These are phyloP conservation scores for Melipona beecheii DNA, from an alignment of 2,888 invertebrate species.

Conservation along the genomic window DNA sequence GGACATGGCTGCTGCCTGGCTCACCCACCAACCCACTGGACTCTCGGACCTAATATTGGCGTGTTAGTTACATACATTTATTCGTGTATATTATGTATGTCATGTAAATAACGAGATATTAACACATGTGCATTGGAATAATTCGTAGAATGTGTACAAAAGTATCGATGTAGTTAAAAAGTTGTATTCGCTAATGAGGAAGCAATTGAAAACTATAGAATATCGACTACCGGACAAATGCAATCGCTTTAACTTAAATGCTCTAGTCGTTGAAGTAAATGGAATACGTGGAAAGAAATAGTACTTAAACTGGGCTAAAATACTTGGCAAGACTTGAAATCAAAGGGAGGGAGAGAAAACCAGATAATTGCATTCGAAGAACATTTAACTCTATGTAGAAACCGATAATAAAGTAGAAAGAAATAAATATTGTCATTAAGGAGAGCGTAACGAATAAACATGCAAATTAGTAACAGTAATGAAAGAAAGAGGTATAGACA, in stretches of 20 bases:
- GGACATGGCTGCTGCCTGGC: conserved; percentile 83
- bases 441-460: conserved; percentile 54
- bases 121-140: conserved; percentile 50
- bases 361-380: conserved; percentile 41
- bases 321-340: conserved; percentile 15
- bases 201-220: conserved; percentile 37
- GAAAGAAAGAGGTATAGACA: conserved; percentile 79
- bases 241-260: conserved; percentile 22
- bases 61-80: conserved; percentile 77
- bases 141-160: conserved; percentile 25
- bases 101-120: conserved; percentile 47
- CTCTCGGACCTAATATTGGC: conserved; percentile 82
- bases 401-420: conserved; percentile 19
- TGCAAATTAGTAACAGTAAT: conserved; percentile 63
- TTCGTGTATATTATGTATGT: conserved; percentile 57
- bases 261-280: conserved; percentile 28
- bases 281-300: conserved; percentile 6
- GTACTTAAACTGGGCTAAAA: conserved; percentile 10
- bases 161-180: conserved; percentile 29
- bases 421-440: conserved; percentile 37
- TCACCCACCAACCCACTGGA: conserved; percentile 83
- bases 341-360: conserved; percentile 15
- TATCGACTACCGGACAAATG: conserved; percentile 24
- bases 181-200: conserved; percentile 41
- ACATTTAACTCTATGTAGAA: conserved; percentile 31